A percentile compares a stretch with the other conserved stretches of the same genome.
Conservation (phyloP, 2,888 invertebrate genomes). For the Laothoe populi region DNA sequence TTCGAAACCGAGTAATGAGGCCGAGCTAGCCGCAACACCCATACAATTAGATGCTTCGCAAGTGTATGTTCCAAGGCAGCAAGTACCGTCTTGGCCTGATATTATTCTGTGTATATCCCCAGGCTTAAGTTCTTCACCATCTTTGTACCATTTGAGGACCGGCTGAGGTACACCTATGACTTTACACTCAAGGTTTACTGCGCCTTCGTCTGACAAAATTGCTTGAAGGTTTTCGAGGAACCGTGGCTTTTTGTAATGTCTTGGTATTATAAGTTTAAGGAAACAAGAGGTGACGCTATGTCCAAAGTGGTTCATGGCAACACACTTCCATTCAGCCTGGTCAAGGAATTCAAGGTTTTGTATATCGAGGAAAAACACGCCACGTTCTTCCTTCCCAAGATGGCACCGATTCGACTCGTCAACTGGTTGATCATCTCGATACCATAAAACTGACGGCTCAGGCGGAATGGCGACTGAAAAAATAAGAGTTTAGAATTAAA, state of each 20-base stretch:
- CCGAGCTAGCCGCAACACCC: conserved; percentile 95
- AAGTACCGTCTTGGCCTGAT: conserved; percentile 95
- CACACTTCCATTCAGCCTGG: conserved; percentile 96
- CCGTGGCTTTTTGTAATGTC: conserved; percentile 94
- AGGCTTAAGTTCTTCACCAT: conserved; percentile 94
- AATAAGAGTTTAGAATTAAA: background rate
- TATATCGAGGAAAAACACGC: conserved; percentile 90
- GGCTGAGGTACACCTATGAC: conserved; percentile 96
- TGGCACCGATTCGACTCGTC: conserved; percentile 88
- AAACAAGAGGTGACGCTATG: conserved; percentile 95
- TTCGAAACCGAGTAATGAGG: conserved; percentile 94
- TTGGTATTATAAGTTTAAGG: conserved; percentile 92
- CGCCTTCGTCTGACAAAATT: conserved; percentile 93
- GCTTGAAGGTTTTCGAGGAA: conserved; percentile 94
- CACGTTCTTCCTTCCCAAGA: conserved; percentile 88
- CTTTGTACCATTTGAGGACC: conserved; percentile 96
- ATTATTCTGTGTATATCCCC: conserved; percentile 96
- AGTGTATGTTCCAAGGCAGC: conserved; percentile 95
- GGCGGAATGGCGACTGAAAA: conserved; percentile 90
- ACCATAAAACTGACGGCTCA: conserved; percentile 94
- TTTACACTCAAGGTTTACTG: conserved; percentile 96
- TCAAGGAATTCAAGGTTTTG: conserved; percentile 91
- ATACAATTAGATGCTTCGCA: conserved; percentile 96
- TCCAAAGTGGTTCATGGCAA: conserved; percentile 94
- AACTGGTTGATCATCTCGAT: conserved; percentile 92